Base-by-base conservation (phyloP, 1,140 invertebrate genomes). In the Hyles euphorbiae region DNA sequence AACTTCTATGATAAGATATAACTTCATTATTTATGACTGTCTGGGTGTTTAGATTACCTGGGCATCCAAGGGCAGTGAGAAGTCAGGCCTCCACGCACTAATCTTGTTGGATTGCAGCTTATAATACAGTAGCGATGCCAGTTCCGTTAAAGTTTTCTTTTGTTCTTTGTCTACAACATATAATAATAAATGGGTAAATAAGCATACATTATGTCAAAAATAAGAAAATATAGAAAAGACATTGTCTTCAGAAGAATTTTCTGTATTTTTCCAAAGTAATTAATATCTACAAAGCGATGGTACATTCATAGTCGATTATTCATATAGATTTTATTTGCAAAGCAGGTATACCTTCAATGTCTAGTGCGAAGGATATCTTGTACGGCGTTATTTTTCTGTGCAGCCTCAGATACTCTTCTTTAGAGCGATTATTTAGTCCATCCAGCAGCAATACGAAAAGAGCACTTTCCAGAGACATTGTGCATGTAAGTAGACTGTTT, bases 371-470 rank as follows among this genome's bases (percentile, higher is more conserved):
- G 46, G 90, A 90, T 49, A 93, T 91, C 90, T 94, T 94, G 68
- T 93, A 95, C 1, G 95, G 95, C 9, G 94, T 90, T 59, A 96
- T 81, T 80, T 92, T 93, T 53, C 92, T 91, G 77, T 96, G 93
- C 22, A 96, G 89, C 57, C 91, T 89, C 8, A 95, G 74, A 63
- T 87, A 87, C 46, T 75, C 69, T 63, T 82, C 72, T 61, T 78
- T 74, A 9, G 68, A 76, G 40, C 60, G 60, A 59, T 75, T 83
- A 49, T 53, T 68, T 48, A 76, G 36, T 44, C 71, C 92, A 88
- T 95, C 94, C 69, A 91, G 92, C 48, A 95, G 72, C 44, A 93
- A 78, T 52, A 90, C 90, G 32, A 94, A 69, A 60, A 92, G 85
- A 46, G 92, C 91, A 73, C 85, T 89, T 67, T 94, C 92, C 58